Evolutionary conservation across 1,140 invertebrate genomes (phyloP).

Genomic region (Aphelenchoides fujianensis): DNA sequence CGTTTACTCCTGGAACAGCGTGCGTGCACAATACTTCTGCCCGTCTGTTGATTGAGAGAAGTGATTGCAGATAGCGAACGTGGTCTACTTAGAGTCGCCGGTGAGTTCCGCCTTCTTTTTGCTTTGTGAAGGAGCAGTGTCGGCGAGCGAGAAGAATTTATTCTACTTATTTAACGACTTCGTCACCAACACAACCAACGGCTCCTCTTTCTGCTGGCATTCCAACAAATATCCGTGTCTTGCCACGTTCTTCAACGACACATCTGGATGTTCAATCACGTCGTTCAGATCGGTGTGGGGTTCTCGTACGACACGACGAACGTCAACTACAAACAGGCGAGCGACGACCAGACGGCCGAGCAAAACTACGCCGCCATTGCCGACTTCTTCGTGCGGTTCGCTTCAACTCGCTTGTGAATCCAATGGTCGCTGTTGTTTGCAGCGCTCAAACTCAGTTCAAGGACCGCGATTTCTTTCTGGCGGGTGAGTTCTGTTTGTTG

Average conservation of each 20-base stretch:
- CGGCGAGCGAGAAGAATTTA: too few relatives aligned
- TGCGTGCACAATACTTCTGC: too few relatives aligned
- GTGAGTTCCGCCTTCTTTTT: too few relatives aligned
- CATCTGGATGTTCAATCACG: too few relatives aligned
- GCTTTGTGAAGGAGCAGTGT: too few relatives aligned
- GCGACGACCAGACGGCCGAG: background rate
- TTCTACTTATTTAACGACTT: too few relatives aligned
- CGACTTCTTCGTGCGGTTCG: conserved; percentile 22
- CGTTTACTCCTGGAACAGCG: conserved; percentile 65
- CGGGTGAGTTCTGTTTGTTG: conserved; percentile 9
- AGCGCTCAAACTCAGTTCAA: conserved; percentile 15
- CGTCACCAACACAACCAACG: too few relatives aligned
- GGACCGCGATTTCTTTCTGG: conserved; percentile 15
- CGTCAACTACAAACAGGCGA: conserved; percentile 2
- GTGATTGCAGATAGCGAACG: conserved; percentile 38
- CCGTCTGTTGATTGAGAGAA: too few relatives aligned
- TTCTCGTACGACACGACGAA: conserved; percentile 45
- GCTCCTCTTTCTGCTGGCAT: too few relatives aligned
- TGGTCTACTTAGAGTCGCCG: conserved; percentile 46
- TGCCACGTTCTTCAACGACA: too few relatives aligned
- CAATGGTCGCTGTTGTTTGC: background rate
- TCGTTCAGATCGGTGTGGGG: conserved; percentile 52
- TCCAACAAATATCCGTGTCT: too few relatives aligned
- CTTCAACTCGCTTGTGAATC: background rate
- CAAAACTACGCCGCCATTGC: conserved; percentile 21